phyloP scores from a whole-genome alignment of 2,113 vertebrate species.

The Merops nubicus region DNA sequence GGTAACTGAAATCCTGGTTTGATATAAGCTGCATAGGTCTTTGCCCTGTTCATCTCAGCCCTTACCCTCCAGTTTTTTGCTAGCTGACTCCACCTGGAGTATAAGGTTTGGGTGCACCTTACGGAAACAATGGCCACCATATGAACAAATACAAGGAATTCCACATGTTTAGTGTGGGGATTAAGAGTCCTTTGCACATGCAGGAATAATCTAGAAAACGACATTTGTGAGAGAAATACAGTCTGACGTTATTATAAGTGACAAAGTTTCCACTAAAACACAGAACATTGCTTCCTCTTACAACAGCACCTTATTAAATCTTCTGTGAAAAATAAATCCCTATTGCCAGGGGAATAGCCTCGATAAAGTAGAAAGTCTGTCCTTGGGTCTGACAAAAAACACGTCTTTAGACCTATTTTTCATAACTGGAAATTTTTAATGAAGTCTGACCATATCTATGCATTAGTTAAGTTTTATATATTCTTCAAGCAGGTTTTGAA shows the following conservation, averaged over 20 bases:
- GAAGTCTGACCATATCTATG: rapidly evolving
- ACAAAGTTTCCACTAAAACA: not conserved
- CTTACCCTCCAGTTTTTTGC: not conserved
- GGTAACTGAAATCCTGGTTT: not conserved
- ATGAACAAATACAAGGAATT: not conserved
- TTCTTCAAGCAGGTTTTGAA: not conserved
- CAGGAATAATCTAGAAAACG: not conserved
- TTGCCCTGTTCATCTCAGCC: not conserved
- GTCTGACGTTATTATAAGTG: not conserved
- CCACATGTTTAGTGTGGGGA: not conserved
- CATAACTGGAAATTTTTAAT: not conserved
- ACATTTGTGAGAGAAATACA: not conserved
- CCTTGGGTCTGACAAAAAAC: not conserved
- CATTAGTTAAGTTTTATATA: not conserved
- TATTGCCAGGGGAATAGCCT: not conserved
- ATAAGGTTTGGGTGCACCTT: too few relatives aligned
- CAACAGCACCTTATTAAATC: not conserved
- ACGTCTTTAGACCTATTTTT: not conserved
- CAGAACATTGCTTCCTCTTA: not conserved
- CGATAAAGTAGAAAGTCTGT: not conserved
- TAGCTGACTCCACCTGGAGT: not conserved
- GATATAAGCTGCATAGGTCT: not conserved
- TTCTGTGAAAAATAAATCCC: not conserved
- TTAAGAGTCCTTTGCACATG: not conserved
- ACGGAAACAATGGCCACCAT: not conserved